phyloP scores from a whole-genome alignment of 2,888 invertebrate genomes.

The Cheilosia pagana region DNA sequence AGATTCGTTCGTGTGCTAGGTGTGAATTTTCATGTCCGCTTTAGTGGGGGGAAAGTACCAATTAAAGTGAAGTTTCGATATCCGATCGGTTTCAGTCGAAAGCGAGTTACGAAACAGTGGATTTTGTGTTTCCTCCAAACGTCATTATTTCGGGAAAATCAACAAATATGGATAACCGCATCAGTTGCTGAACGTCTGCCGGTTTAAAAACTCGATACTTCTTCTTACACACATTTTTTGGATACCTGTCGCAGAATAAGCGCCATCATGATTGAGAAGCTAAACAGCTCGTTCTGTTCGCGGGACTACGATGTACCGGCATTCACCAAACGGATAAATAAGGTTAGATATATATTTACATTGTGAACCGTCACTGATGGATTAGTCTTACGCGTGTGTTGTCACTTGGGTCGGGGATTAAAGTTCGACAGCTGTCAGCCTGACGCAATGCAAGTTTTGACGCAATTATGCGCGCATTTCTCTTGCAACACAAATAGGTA shows the following conservation, averaged over 20 bases:
- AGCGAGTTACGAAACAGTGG: slow-evolving; percentile 33
- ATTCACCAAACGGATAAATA: slow-evolving; percentile 80
- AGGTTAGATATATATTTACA: slow-evolving; percentile 76
- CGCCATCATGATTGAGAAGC: slow-evolving; percentile 80
- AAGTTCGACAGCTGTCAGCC: slow-evolving; percentile 54
- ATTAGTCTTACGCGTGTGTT: slow-evolving; percentile 34
- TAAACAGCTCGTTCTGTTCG: slow-evolving; percentile 77
- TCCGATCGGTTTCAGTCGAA: slow-evolving; percentile 24
- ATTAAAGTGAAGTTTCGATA: slow-evolving; percentile 37
- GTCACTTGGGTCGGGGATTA: slow-evolving; percentile 61
- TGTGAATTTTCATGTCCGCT: slow-evolving; percentile 38
- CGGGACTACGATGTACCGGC: slow-evolving; percentile 81
- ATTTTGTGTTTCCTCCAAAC: not conserved
- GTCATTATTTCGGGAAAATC: not conserved
- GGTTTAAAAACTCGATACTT: slow-evolving; percentile 24
- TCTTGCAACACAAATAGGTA: slow-evolving; percentile 38
- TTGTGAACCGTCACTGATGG: not conserved
- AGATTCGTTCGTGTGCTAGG: slow-evolving; percentile 30
- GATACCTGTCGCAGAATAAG: slow-evolving; percentile 10
- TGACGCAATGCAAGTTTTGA: slow-evolving; percentile 31
- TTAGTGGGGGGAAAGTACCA: slow-evolving; percentile 12
- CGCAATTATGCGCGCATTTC: slow-evolving; percentile 37
- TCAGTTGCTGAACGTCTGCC: slow-evolving; percentile 52
- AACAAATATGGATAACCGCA: slow-evolving; percentile 56
- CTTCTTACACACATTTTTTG: slow-evolving; percentile 1